These are phyloP conservation scores for Drosophila borealis DNA, from an alignment of 2,888 invertebrate species.

Conservation along the genomic window DNA sequence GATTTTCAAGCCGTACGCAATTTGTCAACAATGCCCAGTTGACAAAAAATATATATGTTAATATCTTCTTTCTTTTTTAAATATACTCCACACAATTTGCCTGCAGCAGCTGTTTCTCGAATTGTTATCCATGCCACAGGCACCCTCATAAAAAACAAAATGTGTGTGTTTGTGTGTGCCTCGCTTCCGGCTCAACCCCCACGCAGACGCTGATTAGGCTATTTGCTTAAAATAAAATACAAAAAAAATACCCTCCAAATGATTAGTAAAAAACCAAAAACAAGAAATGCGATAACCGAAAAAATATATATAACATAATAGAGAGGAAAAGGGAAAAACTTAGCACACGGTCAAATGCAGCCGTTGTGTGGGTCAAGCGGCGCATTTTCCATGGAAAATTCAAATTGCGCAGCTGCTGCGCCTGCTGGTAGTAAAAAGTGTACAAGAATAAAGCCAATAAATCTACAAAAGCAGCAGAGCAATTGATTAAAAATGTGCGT, in stretches of 20 bases:
- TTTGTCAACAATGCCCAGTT: constrained; percentile 68
- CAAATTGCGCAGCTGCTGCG: constrained; percentile 65
- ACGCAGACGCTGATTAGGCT: constrained; percentile 70
- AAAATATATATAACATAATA: constrained; percentile 21
- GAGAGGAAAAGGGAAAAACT: constrained; percentile 32
- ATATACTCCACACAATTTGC: constrained; percentile 6
- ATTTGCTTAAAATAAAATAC: constrained; percentile 68
- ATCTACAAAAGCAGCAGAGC: constrained; percentile 25
- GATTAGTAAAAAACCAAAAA: constrained; percentile 46
- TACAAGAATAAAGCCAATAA: constrained; percentile 18
- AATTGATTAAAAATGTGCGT: constrained; percentile 57
- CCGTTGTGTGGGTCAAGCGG: constrained; percentile 70
- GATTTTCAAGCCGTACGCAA: constrained; percentile 51
- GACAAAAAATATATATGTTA: constrained; percentile 14
- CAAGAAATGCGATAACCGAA: constrained; percentile 51
- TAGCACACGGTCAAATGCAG: constrained; percentile 64
- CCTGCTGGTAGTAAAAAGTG: constrained; percentile 46
- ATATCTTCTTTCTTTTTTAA: constrained; percentile 7
- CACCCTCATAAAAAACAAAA: constrained; percentile 64
- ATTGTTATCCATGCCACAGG: constrained; percentile 30
- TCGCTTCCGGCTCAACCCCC: constrained; percentile 65
- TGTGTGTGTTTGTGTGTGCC: constrained; percentile 4
- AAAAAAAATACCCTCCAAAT: constrained; percentile 52
- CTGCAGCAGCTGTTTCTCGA: constrained; percentile 42
- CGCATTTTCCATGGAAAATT: constrained; percentile 56